phyloP scores from a whole-genome alignment of 2,888 invertebrate genomes.

The Nephrotoma guestfalica region DNA sequence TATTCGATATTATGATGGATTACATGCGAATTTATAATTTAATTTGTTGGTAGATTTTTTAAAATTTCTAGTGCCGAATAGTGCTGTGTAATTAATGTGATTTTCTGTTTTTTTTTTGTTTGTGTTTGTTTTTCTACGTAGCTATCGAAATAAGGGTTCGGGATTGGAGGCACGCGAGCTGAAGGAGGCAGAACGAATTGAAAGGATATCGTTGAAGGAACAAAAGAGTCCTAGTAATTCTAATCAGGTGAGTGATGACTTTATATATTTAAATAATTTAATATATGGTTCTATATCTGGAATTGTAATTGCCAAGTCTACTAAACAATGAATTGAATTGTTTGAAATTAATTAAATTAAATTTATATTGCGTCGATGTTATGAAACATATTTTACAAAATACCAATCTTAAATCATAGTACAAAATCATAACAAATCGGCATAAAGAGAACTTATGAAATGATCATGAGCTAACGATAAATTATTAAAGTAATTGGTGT shows the following conservation, averaged over 20 bases:
- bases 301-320: not conserved
- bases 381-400: not conserved
- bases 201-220: not conserved
- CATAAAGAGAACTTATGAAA: not conserved
- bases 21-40: not conserved
- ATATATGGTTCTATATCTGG: not conserved
- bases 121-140: not conserved
- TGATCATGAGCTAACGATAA: not conserved
- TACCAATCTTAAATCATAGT: not conserved
- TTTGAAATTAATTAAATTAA: not conserved
- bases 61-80: not conserved
- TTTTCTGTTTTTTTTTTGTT: not conserved
- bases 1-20: constrained; percentile 1
- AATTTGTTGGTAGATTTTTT: constrained; percentile 7
- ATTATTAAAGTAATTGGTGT: not conserved
- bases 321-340: not conserved
- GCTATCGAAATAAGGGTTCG: not conserved
- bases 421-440: not conserved
- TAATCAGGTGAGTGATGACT: not conserved
- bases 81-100: not conserved
- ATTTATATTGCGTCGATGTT: not conserved
- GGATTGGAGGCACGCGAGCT: not conserved
- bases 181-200: not conserved
- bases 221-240: not conserved
- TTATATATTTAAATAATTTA: not conserved